Conservation (phyloP, 2,888 invertebrate genomes). For the Geophilus truncorum region DNA sequence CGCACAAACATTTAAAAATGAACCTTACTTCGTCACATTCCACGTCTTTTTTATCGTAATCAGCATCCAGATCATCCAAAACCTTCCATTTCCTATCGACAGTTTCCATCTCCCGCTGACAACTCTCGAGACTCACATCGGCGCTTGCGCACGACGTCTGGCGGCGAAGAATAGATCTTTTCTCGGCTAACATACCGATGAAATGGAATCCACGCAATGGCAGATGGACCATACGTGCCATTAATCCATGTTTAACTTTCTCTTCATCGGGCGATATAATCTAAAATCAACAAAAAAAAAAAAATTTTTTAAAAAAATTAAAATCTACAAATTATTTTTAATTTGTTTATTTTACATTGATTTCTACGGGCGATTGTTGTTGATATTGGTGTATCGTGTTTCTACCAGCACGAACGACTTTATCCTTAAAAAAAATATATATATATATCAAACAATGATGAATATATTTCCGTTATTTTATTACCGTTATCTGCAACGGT, state of each 20-base stretch:
- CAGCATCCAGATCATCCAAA: neutral
- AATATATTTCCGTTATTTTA: neutral
- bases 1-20: no score
- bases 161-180: neutral
- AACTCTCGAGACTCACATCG: neutral
- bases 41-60: neutral
- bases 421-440: neutral
- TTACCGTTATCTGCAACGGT: neutral
- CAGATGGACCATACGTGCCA: neutral
- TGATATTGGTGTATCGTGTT: neutral
- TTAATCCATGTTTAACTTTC: neutral
- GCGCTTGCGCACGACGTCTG: neutral
- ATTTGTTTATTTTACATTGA: neutral
- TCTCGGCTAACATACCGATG: neutral
- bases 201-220: neutral
- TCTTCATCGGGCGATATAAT: neutral
- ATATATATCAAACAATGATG: neutral
- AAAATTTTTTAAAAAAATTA: neutral
- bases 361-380: neutral
- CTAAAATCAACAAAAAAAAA: neutral
- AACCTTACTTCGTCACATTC: no score
- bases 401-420: neutral
- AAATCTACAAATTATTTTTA: neutral
- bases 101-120: neutral
- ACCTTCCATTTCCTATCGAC: neutral